These are phyloP conservation scores for Tigriopus californicus DNA, from an alignment of 2,888 invertebrate genomes.

Conservation along the genomic window DNA sequence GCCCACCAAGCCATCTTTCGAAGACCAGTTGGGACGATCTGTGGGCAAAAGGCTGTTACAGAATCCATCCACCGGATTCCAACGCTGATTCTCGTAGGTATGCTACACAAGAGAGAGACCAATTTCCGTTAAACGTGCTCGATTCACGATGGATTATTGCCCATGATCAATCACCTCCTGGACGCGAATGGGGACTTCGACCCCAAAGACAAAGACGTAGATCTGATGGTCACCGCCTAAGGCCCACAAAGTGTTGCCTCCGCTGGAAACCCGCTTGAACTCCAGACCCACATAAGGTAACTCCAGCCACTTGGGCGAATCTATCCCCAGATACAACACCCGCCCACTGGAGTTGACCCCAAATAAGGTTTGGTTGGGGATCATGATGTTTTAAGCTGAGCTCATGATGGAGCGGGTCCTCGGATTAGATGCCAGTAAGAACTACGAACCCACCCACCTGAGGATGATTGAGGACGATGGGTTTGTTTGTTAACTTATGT, in stretches of 20 bases:
- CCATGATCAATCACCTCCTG: conserved; percentile 39
- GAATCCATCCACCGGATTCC: conserved; percentile 77
- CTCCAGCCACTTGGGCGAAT: conserved; percentile 63
- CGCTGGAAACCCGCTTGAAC: conserved; percentile 68
- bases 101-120: conserved; percentile 24
- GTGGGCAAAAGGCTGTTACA: conserved; percentile 63
- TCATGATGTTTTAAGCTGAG: not conserved
- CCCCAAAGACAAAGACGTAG: conserved; percentile 70
- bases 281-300: conserved; percentile 66
- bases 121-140: too few species aligned
- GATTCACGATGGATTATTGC: too few species aligned
- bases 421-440: not conserved
- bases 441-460: too few species aligned
- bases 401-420: not conserved
- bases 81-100: conserved; percentile 77
- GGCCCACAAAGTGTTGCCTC: conserved; percentile 51
- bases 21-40: conserved; percentile 69
- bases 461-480: too few species aligned
- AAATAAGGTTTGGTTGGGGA: conserved; percentile 35
- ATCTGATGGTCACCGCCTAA: conserved; percentile 81
- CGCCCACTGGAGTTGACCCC: conserved; percentile 72
- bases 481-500: too few species aligned
- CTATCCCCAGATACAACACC: conserved; percentile 62
- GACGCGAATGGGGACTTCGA: conserved; percentile 73
- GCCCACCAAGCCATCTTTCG: conserved; percentile 57